Percentiles rank a stretch among this genome's conserved stretches.
Conservation (phyloP, 2,888 invertebrate species). For the Drosophila mimica region DNA sequence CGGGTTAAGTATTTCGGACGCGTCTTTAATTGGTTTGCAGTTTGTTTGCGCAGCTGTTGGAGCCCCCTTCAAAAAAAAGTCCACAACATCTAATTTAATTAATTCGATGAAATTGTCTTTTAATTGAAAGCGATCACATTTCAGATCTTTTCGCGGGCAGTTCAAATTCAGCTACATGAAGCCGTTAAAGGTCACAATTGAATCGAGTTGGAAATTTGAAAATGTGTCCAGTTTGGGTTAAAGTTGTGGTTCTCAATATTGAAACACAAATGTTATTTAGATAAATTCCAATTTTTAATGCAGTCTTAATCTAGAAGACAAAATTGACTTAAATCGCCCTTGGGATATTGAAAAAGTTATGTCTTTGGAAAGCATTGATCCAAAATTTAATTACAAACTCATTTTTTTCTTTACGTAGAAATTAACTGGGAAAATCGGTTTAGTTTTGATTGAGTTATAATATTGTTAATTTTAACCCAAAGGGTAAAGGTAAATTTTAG, state of each 20-base stretch:
- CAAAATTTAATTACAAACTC: too few relatives aligned
- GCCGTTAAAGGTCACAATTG: slow-evolving; percentile 37
- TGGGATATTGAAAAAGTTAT: background rate
- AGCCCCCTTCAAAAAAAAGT: slow-evolving; percentile 47
- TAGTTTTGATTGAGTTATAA: rapidly evolving
- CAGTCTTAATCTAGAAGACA: background rate
- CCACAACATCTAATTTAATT: slow-evolving; percentile 68
- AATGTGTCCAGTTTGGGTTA: background rate
- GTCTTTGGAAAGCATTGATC: background rate
- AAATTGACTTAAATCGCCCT: background rate
- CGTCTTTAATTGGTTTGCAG: slow-evolving; percentile 73
- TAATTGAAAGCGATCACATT: slow-evolving; percentile 74
- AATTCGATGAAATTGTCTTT: slow-evolving; percentile 80
- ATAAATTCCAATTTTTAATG: background rate
- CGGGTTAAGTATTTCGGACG: slow-evolving; percentile 26
- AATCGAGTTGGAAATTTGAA: slow-evolving; percentile 11
- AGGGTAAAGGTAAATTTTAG: too few relatives aligned
- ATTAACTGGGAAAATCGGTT: background rate
- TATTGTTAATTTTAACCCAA: background rate
- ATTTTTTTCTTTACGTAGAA: background rate
- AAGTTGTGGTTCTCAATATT: background rate
- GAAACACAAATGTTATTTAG: background rate
- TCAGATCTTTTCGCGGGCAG: slow-evolving; percentile 34
- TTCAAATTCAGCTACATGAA: slow-evolving; percentile 24
- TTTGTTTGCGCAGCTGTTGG: slow-evolving; percentile 73